These are phyloP conservation scores for Pecten maximus DNA, from an alignment of 2,888 invertebrate genomes.

Conservation along the genomic window DNA sequence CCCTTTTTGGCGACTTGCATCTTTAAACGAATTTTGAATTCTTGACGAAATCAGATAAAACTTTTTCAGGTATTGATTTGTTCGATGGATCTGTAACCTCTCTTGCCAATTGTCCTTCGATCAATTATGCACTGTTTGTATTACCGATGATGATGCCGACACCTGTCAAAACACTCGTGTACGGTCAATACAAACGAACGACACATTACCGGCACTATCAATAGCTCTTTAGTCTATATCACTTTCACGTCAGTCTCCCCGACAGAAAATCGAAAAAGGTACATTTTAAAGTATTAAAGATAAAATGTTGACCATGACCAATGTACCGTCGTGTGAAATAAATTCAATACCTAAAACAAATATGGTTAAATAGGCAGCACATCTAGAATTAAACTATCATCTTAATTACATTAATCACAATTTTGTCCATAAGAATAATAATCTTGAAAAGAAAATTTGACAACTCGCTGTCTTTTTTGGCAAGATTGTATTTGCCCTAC, in stretches of 20 bases:
- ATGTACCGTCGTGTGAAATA: too few relatives aligned
- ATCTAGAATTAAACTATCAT: neutral
- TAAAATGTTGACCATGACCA: too few relatives aligned
- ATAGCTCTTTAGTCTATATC: neutral
- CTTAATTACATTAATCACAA: neutral
- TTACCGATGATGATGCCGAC: neutral
- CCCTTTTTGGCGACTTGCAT: too few relatives aligned
- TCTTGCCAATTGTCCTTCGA: too few relatives aligned
- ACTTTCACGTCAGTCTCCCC: neutral
- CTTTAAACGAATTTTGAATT: too few relatives aligned
- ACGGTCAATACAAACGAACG: neutral
- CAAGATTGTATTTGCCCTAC: neutral
- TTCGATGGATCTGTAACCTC: too few relatives aligned
- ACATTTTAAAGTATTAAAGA: neutral
- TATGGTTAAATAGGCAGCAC: neutral
- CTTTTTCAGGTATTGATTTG: too few relatives aligned
- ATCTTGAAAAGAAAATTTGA: too few relatives aligned
- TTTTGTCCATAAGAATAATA: too few relatives aligned
- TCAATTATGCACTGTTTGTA: neutral
- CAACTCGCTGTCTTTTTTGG: neutral
- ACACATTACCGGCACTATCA: neutral
- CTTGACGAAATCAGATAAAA: too few relatives aligned
- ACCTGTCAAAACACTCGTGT: neutral
- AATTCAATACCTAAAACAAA: neutral
- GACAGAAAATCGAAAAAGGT: slow-evolving; percentile 11